Percentiles rank a stretch among this genome's conserved stretches.
These are phyloP conservation scores for Nyleta sp. DNA, from an alignment of 2,888 invertebrate genomes.

Conservation along the genomic window DNA sequence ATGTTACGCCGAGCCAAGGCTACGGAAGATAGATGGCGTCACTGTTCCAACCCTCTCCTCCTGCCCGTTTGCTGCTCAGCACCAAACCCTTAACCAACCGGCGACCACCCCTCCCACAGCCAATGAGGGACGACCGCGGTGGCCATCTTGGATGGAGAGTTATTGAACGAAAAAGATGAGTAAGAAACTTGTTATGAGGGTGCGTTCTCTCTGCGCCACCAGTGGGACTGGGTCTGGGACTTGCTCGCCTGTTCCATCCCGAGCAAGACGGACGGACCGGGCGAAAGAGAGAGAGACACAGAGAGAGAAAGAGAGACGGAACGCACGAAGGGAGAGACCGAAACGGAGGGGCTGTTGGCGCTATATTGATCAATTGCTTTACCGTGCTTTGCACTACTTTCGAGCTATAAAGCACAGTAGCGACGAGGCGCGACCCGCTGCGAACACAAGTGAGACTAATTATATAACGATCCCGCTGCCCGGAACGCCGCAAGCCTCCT, in stretches of 20 bases:
- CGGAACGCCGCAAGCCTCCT: slow-evolving; percentile 29
- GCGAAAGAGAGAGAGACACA: slow-evolving; percentile 19
- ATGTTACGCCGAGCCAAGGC: slow-evolving; percentile 83
- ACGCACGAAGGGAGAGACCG: slow-evolving; percentile 74
- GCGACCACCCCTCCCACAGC: slow-evolving; percentile 82
- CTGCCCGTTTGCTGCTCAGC: slow-evolving; percentile 66
- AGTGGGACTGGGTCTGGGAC: slow-evolving; percentile 66
- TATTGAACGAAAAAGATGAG: slow-evolving; percentile 83
- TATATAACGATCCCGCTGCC: slow-evolving; percentile 75
- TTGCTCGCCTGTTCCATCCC: slow-evolving; percentile 19
- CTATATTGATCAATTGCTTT: slow-evolving; percentile 83
- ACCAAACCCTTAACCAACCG: slow-evolving; percentile 72
- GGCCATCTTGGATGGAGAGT: slow-evolving; percentile 83
- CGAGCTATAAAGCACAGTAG: slow-evolving; percentile 76
- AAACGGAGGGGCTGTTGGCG: slow-evolving; percentile 80
- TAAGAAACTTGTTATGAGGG: slow-evolving; percentile 83
- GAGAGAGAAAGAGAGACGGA: slow-evolving; percentile 57
- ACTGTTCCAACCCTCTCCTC: slow-evolving; percentile 79
- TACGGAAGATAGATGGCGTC: slow-evolving; percentile 83
- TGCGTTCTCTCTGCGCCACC: slow-evolving; percentile 73
- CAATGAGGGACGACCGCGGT: slow-evolving; percentile 83
- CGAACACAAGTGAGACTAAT: slow-evolving; percentile 77
- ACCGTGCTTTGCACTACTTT: slow-evolving; percentile 81
- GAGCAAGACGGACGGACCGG: slow-evolving; percentile 70
- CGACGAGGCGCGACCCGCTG: slow-evolving; percentile 74